Evolutionary conservation across 1,140 invertebrate genomes (phyloP).

Genomic region (Pseudomyrmex dendroicus): DNA sequence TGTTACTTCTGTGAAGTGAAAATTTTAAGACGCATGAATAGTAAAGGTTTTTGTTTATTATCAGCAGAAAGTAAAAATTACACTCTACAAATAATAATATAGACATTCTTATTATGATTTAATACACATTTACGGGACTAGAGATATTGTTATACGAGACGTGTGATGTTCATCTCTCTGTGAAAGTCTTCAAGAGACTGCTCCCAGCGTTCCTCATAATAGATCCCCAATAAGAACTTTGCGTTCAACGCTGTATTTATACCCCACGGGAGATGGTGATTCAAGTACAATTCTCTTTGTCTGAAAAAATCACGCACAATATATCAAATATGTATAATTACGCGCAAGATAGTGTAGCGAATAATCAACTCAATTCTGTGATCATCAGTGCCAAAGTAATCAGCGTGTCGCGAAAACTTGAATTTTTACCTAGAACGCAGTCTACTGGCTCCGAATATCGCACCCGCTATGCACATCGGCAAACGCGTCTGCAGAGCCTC

Average conservation of each 20-base stretch:
- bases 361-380: too few species aligned
- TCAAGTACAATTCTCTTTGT: conserved; percentile 92
- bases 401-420: not conserved
- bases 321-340: not conserved
- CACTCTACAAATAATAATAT: not conserved
- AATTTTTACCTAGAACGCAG: conserved; percentile 91
- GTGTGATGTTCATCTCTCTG: conserved; percentile 89
- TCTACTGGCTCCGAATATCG: conserved; percentile 93
- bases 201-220: conserved; percentile 98
- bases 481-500: conserved; percentile 96
- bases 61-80: too few species aligned
- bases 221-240: conserved; percentile 92
- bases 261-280: conserved; percentile 95
- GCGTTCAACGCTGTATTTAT: conserved; percentile 91
- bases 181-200: conserved; percentile 93
- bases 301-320: conserved; percentile 83
- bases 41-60: too few species aligned
- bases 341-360: too few species aligned
- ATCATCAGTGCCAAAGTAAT: not conserved
- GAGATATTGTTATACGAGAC: conserved; percentile 35
- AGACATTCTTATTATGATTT: not conserved
- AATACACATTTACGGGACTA: not conserved
- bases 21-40: too few species aligned
- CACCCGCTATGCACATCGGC: conserved; percentile 95
- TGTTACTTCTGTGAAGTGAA: too few species aligned